Percentiles rank a stretch among this genome's conserved stretches.
These are phyloP conservation scores for Melanargia galathea DNA, from an alignment of 2,888 invertebrate genomes.

Conservation along the genomic window DNA sequence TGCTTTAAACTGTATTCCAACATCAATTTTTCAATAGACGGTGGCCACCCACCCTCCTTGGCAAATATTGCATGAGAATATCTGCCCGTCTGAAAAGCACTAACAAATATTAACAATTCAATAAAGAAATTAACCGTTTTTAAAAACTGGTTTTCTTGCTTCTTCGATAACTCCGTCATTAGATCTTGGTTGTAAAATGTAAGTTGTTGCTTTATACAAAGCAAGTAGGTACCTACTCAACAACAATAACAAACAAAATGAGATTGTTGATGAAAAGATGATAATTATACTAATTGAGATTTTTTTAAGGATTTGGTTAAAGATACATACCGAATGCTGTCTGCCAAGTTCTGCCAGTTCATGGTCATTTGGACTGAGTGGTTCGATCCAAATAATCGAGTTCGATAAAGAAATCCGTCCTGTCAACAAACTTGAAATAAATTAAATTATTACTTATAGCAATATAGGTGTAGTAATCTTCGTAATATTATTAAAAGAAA, in stretches of 20 bases:
- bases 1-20: slow-evolving; percentile 61
- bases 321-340: slow-evolving; percentile 67
- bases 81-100: slow-evolving; percentile 55
- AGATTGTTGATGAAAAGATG: too few relatives aligned
- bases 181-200: too few relatives aligned
- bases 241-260: too few relatives aligned
- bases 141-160: too few relatives aligned
- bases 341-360: slow-evolving; percentile 75
- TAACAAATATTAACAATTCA: not conserved
- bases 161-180: too few relatives aligned
- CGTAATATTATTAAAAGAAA: too few relatives aligned
- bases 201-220: too few relatives aligned
- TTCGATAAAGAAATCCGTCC: slow-evolving; percentile 50
- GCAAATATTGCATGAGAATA: slow-evolving; percentile 70
- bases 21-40: slow-evolving; percentile 62
- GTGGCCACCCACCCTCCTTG: slow-evolving; percentile 75
- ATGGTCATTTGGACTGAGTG: slow-evolving; percentile 66
- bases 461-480: too few relatives aligned
- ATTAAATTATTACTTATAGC: not conserved
- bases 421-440: slow-evolving; percentile 36
- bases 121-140: too few relatives aligned
- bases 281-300: too few relatives aligned
- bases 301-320: not conserved
- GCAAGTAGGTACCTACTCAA: too few relatives aligned
- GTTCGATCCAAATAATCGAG: slow-evolving; percentile 69